These are phyloP conservation scores for Cyphomyrus plagiostoma DNA, from an alignment of 2,113 vertebrate species.

Conservation along the genomic window DNA sequence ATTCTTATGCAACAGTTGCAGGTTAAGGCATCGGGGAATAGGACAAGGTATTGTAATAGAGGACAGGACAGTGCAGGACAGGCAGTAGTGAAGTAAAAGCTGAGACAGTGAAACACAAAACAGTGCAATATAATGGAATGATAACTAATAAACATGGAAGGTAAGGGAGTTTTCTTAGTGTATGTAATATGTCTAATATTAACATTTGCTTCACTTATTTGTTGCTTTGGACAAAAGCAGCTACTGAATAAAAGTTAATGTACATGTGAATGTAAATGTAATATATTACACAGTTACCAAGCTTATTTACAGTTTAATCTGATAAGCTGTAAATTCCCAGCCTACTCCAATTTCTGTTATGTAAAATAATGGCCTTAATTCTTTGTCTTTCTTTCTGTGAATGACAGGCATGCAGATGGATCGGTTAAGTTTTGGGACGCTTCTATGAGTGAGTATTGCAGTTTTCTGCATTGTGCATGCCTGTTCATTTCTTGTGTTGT, in stretches of 20 bases:
- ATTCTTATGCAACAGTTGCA: background rate
- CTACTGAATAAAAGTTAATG: background rate
- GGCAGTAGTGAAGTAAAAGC: background rate
- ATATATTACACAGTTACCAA: background rate
- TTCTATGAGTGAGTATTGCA: constrained; percentile 77
- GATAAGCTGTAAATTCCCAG: background rate
- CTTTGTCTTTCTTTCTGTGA: background rate
- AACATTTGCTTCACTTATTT: background rate
- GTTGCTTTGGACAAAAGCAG: background rate
- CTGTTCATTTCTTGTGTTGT: background rate
- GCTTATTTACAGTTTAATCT: background rate
- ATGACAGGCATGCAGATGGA: constrained; percentile 86
- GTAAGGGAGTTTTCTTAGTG: background rate
- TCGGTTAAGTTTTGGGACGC: constrained; percentile 98
- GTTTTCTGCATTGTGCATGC: background rate
- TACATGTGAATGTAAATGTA: background rate
- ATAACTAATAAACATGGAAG: background rate
- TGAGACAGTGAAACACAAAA: background rate
- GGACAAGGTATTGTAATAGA: background rate
- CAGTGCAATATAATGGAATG: background rate
- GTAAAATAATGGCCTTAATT: background rate
- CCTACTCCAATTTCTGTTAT: background rate
- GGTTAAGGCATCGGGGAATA: background rate
- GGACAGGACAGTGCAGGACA: background rate
- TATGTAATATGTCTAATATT: background rate